Conservation (phyloP, 1,140 invertebrate genomes). For the Brachionus angularis region DNA sequence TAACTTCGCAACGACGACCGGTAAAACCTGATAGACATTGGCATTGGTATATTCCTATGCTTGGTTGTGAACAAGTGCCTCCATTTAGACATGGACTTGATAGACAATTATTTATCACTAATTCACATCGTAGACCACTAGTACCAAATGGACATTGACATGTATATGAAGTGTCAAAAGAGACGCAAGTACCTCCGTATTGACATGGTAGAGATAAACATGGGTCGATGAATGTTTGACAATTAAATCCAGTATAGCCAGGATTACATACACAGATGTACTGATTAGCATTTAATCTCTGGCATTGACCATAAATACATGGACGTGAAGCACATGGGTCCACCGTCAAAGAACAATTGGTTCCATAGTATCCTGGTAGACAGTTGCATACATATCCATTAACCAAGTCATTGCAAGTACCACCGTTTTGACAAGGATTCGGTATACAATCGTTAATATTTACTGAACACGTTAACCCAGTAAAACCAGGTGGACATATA, state of each 20-base stretch:
- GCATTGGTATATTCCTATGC: conserved; percentile 60
- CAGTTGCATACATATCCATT: conserved; percentile 11
- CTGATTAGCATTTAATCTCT: conserved; percentile 68
- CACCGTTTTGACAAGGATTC: conserved; percentile 47
- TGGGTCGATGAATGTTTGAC: conserved; percentile 6
- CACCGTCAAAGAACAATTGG: conserved; percentile 21
- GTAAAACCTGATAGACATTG: conserved; percentile 41
- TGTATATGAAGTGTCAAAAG: conserved; percentile 34
- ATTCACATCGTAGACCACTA: conserved; percentile 45
- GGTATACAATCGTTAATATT: conserved; percentile 60
- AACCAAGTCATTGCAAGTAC: conserved; percentile 25
- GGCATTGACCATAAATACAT: conserved; percentile 45
- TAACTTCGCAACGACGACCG: conserved; percentile 40
- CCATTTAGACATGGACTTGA: conserved; percentile 46
- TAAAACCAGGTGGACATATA: conserved; percentile 81
- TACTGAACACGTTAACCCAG: conserved; percentile 77
- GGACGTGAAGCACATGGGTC: conserved; percentile 18
- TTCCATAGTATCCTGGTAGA: conserved; percentile 14
- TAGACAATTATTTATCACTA: conserved; percentile 44
- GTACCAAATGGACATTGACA: conserved; percentile 44
- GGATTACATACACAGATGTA: conserved; percentile 63
- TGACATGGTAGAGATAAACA: conserved; percentile 45
- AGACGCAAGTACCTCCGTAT: conserved; percentile 44
- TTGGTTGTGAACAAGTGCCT: conserved; percentile 45
- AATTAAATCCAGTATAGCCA: conserved; percentile 38